Evolutionary conservation across 2,888 invertebrate genomes (phyloP), one percentile per base, ranked within the genome.

Genomic region (Blastobasis adustella): DNA sequence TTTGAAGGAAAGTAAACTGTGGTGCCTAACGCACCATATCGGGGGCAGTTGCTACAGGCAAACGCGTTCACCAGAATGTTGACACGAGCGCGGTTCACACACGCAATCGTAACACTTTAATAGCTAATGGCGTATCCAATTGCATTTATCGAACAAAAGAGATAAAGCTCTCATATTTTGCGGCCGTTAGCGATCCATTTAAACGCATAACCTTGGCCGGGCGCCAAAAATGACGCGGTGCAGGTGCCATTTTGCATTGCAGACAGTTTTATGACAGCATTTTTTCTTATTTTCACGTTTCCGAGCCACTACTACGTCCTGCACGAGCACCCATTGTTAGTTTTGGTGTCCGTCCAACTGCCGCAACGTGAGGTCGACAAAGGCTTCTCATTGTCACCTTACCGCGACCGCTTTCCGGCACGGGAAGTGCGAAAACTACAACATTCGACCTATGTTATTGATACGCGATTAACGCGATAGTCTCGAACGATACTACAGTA

Each of bases 161-260:
- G 68, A 65, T 50, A 45, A 72, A 62, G 58, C 58, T 65, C 59
- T 58, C 59, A 60, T 62, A 63, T 55, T 47, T 55, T 52, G 47
- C 52, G 50, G 52, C 54, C 57, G 58, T 65, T 72, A 79, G 79
- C 69, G 76, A 78, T 70, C 69, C 67, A 72, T 74, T 76, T 69
- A 80, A 72, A 74, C 66, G 68, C 69, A 67, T 58, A 79, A 68
- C 77, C 75, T 79, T 82, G 81, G 82, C 72, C 51, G 54, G 50
- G 62, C 56, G 79, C 81, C 82, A 81, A 73, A 66, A 61, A 61
- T 57, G 61, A 65, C 61, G 60, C 58, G 58, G 66, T 73, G 64
- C 75, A 76, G 72, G 70, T 69, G 72, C 64, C 50, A 42, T 45
- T 52, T 53, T 55, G 57, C 52, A 56, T 54, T 59, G 53, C 51